Percentiles rank a stretch among this genome's conserved stretches.
These are phyloP conservation scores for Otolemur garnettii DNA, from an alignment of 2,113 vertebrate species.

Conservation along the genomic window DNA sequence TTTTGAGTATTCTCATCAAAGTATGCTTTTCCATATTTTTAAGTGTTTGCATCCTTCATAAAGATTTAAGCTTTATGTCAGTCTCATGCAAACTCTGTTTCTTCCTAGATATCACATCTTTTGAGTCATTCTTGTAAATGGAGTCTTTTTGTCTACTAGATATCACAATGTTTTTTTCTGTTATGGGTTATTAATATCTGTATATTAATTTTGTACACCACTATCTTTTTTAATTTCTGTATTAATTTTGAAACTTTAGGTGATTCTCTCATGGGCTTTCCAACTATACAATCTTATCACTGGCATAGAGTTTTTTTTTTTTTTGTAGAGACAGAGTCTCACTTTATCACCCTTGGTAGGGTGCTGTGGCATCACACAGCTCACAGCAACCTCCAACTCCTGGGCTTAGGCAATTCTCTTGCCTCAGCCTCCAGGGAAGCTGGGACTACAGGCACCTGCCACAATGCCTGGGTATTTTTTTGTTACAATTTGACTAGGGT, in stretches of 20 bases:
- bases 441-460: no score
- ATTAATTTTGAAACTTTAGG: not conserved
- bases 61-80: conserved; percentile 13
- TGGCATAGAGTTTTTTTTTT: no score
- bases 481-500: no score
- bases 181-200: not conserved
- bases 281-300: not conserved
- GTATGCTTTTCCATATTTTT: not conserved
- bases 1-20: not conserved
- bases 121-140: not conserved
- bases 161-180: not conserved
- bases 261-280: not conserved
- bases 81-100: not conserved
- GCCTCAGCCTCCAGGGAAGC: no score
- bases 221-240: not conserved
- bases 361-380: no score
- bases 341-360: no score
- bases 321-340: no score
- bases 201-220: not conserved
- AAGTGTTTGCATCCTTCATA: not conserved
- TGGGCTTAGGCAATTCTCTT: no score
- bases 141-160: not conserved
- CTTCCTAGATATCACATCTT: not conserved
- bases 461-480: no score
- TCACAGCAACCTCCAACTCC: no score